Evolutionary conservation across 1,140 invertebrate genomes (phyloP), one percentile per base, ranked within the genome.

Genomic region (Globodera ellingtonae): DNA sequence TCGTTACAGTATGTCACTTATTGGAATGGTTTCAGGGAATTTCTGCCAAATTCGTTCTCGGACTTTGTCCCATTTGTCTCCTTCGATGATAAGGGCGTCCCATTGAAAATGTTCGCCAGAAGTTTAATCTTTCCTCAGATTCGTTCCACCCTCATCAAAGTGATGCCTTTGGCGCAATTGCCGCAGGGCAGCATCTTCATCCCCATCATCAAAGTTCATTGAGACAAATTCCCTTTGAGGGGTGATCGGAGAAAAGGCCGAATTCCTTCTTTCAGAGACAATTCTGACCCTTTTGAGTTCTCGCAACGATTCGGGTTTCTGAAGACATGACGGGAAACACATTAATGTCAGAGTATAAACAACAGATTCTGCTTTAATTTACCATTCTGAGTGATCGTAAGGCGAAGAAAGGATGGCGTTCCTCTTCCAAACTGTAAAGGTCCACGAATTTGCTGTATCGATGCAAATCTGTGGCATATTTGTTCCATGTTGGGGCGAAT

Each of bases 61-160:
- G 5, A 67, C 15, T 67, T 21, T 21, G 15, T 15, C n/a, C 66
- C 66, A 8, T 44, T 67, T 21, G 66, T 44, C 18, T 10, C 3
- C 15, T 67, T 67, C 35, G 66, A 67, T 8, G 66, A 44, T 7
- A 67, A 67, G 8, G n/a, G 66, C n/a, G 66, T 21, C 8, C 66
- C 66, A 52, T 52, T 44, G 66, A 7, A 67, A 67, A 67, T 67
- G n/a, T 67, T 67, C 66, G n/a, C 66, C 66, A 67, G 66, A 15
- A 67, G 66, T 67, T 44, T 67, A 8, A 9, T 67, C 0, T 67
- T 67, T 44, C 35, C 66, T 8, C 66, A 67, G 7, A 13, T n/a
- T n/a, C n/a, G 8, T 67, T 44, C 18, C 66, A 21, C 18, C 18
- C 15, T 9, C 50, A 4, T 52, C 10, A 52, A 7, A 52, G 10